Conservation (phyloP, 2,797 vertebrate genomes). For the Gallinago nigripennis region DNA sequence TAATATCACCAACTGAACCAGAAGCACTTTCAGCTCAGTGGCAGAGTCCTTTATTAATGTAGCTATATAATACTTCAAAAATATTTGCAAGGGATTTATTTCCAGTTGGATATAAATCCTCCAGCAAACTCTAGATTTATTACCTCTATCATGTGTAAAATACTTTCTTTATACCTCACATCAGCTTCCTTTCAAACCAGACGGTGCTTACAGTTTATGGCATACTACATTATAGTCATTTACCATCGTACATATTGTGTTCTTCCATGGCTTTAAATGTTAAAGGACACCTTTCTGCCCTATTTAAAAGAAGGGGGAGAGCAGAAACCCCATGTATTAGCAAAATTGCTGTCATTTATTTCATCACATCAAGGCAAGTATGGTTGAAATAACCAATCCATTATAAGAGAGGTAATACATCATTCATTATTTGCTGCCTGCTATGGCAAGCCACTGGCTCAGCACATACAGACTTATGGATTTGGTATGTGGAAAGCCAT, state of each 20-base stretch:
- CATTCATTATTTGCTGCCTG: conserved; percentile 34
- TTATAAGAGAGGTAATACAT: conserved; percentile 10
- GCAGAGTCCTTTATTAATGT: background rate
- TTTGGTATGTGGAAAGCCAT: background rate
- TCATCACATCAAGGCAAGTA: conserved; percentile 21
- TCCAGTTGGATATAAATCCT: conserved; percentile 30
- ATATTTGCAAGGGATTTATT: conserved; percentile 32
- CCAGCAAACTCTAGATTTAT: conserved; percentile 49
- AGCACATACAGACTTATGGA: background rate
- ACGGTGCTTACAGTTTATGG: conserved; percentile 50
- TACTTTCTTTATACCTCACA: conserved; percentile 22
- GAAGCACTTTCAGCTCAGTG: background rate
- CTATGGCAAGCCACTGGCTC: conserved; percentile 34
- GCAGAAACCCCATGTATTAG: conserved; percentile 52
- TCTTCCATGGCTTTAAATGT: conserved; percentile 23
- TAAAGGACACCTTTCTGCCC: conserved; percentile 48
- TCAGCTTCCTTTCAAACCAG: conserved; percentile 46
- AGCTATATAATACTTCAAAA: conserved; percentile 4
- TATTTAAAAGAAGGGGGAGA: background rate
- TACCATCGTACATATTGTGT: conserved; percentile 8
- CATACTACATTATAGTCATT: conserved; percentile 47
- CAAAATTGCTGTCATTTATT: conserved; percentile 63
- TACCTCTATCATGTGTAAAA: conserved; percentile 14
- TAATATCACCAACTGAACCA: background rate
- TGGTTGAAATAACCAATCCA: conserved; percentile 36